Percentiles rank a stretch among this genome's conserved stretches.
Conservation (phyloP, 2,113 vertebrate species). For the Eidolon helvum region DNA sequence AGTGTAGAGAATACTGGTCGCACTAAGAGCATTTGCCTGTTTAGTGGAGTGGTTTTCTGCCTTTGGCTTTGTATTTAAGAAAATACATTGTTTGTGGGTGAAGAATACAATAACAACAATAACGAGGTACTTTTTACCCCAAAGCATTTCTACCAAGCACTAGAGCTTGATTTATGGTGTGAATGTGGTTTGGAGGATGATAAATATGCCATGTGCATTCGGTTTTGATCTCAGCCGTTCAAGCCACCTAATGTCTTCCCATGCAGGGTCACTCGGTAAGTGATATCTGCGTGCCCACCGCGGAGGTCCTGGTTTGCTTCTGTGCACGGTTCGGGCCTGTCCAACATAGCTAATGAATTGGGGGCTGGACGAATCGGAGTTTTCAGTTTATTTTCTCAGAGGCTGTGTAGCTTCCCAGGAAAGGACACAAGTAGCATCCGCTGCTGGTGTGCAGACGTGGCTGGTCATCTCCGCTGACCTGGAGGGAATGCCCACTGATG, state of each 20-base stretch:
- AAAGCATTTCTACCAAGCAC: constrained; percentile 41
- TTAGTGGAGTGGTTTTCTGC: constrained; percentile 43
- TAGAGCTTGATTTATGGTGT: constrained; percentile 47
- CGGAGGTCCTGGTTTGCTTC: neutral
- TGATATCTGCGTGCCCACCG: neutral
- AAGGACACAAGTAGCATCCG: neutral
- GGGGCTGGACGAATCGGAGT: neutral
- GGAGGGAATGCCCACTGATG: neutral
- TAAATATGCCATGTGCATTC: constrained; percentile 37
- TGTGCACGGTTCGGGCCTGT: neutral
- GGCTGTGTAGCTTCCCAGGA: neutral
- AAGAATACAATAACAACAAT: neutral
- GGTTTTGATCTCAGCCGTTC: neutral
- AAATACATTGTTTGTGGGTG: constrained; percentile 6
- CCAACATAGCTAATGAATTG: neutral
- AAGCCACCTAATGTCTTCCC: constrained; percentile 1
- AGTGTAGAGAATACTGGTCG: neutral
- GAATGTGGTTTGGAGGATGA: neutral
- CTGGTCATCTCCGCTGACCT: neutral
- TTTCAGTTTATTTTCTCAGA: neutral
- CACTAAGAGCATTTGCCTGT: neutral
- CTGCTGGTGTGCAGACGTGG: neutral
- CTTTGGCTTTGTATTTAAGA: constrained; percentile 27
- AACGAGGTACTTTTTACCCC: neutral
- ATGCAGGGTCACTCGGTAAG: neutral